Conservation (phyloP, 1,140 invertebrate genomes). For the Portunus trituberculatus region DNA sequence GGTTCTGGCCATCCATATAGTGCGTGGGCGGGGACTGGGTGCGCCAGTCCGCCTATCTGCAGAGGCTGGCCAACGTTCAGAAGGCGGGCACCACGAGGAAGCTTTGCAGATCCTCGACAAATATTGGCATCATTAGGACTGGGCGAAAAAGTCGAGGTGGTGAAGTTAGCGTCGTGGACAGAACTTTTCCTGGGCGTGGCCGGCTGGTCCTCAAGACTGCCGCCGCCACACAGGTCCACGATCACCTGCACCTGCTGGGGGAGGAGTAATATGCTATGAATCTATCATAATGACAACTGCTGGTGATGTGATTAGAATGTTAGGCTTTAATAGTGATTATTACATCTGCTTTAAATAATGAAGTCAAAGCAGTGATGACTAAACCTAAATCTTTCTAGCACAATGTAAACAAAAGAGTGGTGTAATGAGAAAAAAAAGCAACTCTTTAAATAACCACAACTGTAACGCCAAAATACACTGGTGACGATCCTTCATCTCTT, state of each 20-base stretch:
- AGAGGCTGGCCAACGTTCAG: conserved; percentile 55
- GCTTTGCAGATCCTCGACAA: conserved; percentile 49
- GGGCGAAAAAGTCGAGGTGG: background rate
- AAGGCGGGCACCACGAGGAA: conserved; percentile 42
- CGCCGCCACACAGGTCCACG: conserved; percentile 59
- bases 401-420: too few relatives aligned
- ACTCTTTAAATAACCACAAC: too few relatives aligned
- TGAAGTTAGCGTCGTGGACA: background rate
- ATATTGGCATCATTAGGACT: conserved; percentile 51
- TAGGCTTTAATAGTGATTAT: too few relatives aligned
- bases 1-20: conserved; percentile 25
- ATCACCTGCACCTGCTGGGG: conserved; percentile 55
- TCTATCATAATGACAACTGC: too few relatives aligned
- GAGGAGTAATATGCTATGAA: too few relatives aligned
- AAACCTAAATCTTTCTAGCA: too few relatives aligned
- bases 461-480: too few relatives aligned
- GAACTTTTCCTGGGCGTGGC: background rate
- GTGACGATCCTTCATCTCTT: too few relatives aligned
- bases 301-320: too few relatives aligned
- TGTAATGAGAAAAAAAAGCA: too few relatives aligned
- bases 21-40: conserved; percentile 44
- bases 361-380: too few relatives aligned
- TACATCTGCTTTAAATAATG: too few relatives aligned
- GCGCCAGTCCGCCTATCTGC: conserved; percentile 62
- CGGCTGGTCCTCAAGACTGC: conserved; percentile 22